These are phyloP conservation scores for Orius insidiosus DNA, from an alignment of 1,140 invertebrate species.

Conservation along the genomic window DNA sequence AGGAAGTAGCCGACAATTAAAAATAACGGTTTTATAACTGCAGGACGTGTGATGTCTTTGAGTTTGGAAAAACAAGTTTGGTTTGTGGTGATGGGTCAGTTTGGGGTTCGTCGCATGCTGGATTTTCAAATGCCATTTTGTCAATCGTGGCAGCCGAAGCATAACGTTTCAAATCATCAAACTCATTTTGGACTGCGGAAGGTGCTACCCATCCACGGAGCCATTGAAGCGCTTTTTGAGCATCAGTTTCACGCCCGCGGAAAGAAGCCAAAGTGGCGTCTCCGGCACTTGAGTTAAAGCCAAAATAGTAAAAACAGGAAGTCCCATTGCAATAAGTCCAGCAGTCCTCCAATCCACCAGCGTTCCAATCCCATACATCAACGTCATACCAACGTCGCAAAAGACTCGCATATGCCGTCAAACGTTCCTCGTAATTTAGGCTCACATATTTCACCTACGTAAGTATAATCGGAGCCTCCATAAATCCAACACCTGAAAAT, in stretches of 20 bases:
- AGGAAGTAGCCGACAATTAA: constrained; percentile 32
- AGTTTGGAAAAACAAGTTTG: not conserved
- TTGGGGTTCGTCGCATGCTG: constrained; percentile 4
- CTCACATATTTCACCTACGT: constrained; percentile 36
- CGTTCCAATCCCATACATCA: constrained; percentile 18
- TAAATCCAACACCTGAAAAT: constrained; percentile 35
- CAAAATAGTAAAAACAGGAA: constrained; percentile 19
- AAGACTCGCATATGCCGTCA: constrained; percentile 19
- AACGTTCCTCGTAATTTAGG: constrained; percentile 19
- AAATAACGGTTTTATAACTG: constrained; percentile 30
- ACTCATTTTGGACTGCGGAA: constrained; percentile 29
- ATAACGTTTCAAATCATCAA: constrained; percentile 25
- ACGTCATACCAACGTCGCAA: constrained; percentile 17
- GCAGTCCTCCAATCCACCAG: constrained; percentile 20
- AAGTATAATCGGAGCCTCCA: constrained; percentile 34
- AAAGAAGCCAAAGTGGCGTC: constrained; percentile 42
- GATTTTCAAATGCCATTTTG: constrained; percentile 5
- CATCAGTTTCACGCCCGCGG: constrained; percentile 31
- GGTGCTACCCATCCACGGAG: constrained; percentile 32
- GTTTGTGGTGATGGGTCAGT: constrained; percentile 8
- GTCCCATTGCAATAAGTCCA: constrained; percentile 15
- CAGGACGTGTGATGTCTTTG: constrained; percentile 29
- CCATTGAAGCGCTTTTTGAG: constrained; percentile 29
- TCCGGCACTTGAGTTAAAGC: constrained; percentile 33
- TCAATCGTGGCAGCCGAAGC: constrained; percentile 1